These are phyloP conservation scores for Tortrix viridana DNA, from an alignment of 2,888 invertebrate genomes.

Conservation along the genomic window DNA sequence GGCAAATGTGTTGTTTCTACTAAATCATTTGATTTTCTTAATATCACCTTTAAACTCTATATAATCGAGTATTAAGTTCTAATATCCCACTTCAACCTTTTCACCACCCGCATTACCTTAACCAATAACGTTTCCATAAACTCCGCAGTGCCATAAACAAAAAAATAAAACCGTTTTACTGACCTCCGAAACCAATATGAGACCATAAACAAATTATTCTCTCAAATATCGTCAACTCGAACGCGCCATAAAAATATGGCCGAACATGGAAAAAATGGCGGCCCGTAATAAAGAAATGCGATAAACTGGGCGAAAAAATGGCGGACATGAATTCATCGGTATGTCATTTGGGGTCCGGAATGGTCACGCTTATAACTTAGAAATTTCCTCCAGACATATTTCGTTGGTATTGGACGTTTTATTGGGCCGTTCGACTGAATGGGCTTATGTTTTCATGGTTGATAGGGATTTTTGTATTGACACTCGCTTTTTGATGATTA, in stretches of 20 bases:
- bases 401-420: constrained; percentile 58
- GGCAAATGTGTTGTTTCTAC: no score
- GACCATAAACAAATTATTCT: constrained; percentile 79
- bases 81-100: background rate
- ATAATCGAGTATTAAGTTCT: no score
- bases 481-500: no score
- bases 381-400: constrained; percentile 65
- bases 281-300: constrained; percentile 81
- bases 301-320: constrained; percentile 81
- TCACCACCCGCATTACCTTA: background rate
- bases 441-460: background rate
- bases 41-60: no score
- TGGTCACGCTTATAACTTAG: constrained; percentile 72
- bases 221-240: constrained; percentile 63
- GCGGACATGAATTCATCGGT: constrained; percentile 82
- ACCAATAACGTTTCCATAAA: constrained; percentile 6
- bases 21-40: no score
- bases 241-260: constrained; percentile 62
- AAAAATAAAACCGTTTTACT: constrained; percentile 25
- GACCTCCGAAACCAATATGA: constrained; percentile 69
- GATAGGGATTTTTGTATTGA: background rate
- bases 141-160: constrained; percentile 12
- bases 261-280: constrained; percentile 61
- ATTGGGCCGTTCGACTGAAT: background rate
- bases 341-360: constrained; percentile 81